These are phyloP conservation scores for Meandrusa payeni DNA, from an alignment of 2,888 invertebrate species.

Conservation along the genomic window DNA sequence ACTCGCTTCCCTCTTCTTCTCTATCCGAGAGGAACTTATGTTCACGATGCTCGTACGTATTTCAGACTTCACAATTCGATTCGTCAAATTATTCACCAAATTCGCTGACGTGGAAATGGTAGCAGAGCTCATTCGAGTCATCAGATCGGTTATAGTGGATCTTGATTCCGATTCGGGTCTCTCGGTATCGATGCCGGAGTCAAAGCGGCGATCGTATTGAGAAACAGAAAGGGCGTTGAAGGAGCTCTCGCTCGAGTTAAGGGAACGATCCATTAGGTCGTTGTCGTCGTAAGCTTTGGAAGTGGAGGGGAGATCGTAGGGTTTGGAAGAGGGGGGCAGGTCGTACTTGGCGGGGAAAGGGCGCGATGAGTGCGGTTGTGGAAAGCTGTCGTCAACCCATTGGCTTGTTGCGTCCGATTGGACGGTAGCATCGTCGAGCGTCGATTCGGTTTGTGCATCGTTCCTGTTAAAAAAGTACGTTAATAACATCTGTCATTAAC, in stretches of 20 bases:
- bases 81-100: conserved; percentile 57
- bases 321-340: conserved; percentile 50
- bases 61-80: conserved; percentile 63
- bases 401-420: conserved; percentile 73
- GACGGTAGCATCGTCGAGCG: conserved; percentile 53
- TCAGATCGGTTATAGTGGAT: conserved; percentile 61
- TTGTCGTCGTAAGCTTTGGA: conserved; percentile 64
- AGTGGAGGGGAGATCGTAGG: conserved; percentile 58
- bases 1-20: conserved; percentile 55
- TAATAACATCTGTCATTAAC: too few relatives aligned
- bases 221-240: conserved; percentile 64
- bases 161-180: conserved; percentile 50
- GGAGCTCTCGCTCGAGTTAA: conserved; percentile 69
- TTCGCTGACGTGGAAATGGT: conserved; percentile 62
- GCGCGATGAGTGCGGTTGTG: conserved; percentile 52
- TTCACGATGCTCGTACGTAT: conserved; percentile 67
- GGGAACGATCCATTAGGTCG: conserved; percentile 61
- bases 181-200: conserved; percentile 52
- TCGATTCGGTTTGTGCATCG: conserved; percentile 55
- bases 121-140: conserved; percentile 68
- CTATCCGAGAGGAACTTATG: conserved; percentile 68
- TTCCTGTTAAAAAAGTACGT: conserved; percentile 36
- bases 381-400: conserved; percentile 78
- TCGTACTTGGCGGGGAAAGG: conserved; percentile 43
- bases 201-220: conserved; percentile 60